phyloP scores from a whole-genome alignment of 1,140 invertebrate genomes.

The Trachymyrmex cornetzi region DNA sequence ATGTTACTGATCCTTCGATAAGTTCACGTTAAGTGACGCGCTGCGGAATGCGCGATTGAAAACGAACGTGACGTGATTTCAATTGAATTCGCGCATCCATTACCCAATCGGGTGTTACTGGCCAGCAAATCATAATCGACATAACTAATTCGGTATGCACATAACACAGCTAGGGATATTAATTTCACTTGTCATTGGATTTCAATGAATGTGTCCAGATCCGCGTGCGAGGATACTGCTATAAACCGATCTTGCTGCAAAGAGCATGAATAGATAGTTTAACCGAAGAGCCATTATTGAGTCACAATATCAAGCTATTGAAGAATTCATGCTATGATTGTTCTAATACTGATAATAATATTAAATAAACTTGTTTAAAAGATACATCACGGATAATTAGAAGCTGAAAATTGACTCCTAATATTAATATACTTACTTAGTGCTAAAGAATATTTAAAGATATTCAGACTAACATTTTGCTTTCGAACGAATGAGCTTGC shows the following conservation, averaged over 20 bases:
- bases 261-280: constrained; percentile 15
- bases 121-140: constrained; percentile 57
- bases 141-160: constrained; percentile 56
- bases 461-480: neutral
- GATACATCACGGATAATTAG: neutral
- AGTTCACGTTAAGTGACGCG: constrained; percentile 53
- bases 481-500: neutral
- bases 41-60: constrained; percentile 37
- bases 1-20: constrained; percentile 13
- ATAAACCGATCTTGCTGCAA: constrained; percentile 19
- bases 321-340: neutral
- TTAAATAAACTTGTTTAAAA: neutral
- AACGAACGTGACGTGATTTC: constrained; percentile 59
- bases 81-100: constrained; percentile 62
- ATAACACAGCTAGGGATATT: constrained; percentile 36
- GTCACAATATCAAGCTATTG: neutral
- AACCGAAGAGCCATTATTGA: neutral
- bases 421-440: neutral
- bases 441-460: constrained; percentile 2
- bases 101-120: constrained; percentile 40
- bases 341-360: neutral
- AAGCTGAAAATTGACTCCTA: neutral
- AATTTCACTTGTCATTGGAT: constrained; percentile 61
- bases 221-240: neutral
- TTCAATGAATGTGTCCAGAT: constrained; percentile 29